Percentiles rank a stretch among this genome's conserved stretches.
Conservation (phyloP, 2,113 vertebrate species). For the Falco punctatus region DNA sequence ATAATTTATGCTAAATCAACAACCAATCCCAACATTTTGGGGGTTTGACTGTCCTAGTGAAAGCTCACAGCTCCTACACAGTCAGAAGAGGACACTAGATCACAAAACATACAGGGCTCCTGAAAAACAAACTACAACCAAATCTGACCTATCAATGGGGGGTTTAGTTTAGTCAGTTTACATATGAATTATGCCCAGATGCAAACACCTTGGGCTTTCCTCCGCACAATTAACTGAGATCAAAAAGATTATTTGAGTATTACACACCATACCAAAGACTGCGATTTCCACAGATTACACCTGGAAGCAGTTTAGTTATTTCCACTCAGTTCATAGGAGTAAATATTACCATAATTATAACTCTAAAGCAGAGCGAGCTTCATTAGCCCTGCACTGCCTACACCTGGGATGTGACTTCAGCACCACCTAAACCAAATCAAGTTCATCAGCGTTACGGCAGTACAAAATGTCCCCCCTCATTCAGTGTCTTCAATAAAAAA, state of each 20-base stretch:
- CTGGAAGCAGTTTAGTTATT: background rate
- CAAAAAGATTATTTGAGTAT: background rate
- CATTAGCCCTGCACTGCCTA: background rate
- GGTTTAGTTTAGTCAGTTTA: background rate
- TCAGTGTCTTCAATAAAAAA: background rate
- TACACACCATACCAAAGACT: background rate
- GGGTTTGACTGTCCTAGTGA: background rate
- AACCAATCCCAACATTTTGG: background rate
- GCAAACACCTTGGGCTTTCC: background rate
- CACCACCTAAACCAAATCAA: background rate
- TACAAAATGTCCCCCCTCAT: background rate
- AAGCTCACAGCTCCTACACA: background rate
- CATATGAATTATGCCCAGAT: background rate
- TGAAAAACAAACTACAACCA: background rate
- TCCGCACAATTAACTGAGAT: background rate
- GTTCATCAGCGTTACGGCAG: background rate
- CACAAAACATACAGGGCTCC: background rate
- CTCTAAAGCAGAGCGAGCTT: background rate
- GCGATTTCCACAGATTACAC: background rate
- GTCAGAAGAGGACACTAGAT: background rate
- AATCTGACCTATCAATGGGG: background rate
- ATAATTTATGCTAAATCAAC: background rate
- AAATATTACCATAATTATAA: background rate
- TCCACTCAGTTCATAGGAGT: background rate
- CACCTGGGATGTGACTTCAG: background rate